These are phyloP conservation scores for Sarcoramphus papa DNA, from an alignment of 2,797 vertebrate genomes.

Conservation along the genomic window DNA sequence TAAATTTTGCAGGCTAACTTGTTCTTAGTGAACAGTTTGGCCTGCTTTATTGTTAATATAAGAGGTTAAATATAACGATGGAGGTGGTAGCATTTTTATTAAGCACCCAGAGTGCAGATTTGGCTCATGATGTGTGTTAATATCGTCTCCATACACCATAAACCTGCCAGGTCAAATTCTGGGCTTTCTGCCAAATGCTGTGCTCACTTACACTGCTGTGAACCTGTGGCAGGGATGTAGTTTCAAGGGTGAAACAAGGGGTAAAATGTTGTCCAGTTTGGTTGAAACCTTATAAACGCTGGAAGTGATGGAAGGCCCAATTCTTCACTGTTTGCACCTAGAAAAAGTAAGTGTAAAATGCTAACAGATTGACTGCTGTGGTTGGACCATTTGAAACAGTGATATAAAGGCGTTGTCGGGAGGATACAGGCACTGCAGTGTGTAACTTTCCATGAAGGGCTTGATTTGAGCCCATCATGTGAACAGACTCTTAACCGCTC, in stretches of 20 bases:
- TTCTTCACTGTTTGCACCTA: neutral
- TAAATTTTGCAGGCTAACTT: neutral
- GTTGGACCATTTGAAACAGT: neutral
- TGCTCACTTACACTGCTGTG: neutral
- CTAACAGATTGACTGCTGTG: neutral
- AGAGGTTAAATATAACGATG: neutral
- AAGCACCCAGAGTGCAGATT: neutral
- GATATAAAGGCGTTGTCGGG: neutral
- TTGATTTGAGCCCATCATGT: neutral
- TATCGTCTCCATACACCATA: neutral
- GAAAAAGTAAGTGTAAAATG: slow-evolving; percentile 23
- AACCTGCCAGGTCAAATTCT: slow-evolving; percentile 21
- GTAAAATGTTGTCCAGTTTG: neutral
- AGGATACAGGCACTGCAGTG: neutral
- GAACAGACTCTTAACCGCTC: neutral
- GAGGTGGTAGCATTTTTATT: slow-evolving; percentile 1
- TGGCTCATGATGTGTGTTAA: slow-evolving; percentile 26
- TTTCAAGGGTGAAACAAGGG: neutral
- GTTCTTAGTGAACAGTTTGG: neutral
- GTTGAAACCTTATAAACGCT: neutral
- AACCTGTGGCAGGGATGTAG: neutral
- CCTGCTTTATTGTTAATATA: neutral
- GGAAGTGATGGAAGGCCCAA: neutral
- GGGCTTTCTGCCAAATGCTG: slow-evolving; percentile 49
- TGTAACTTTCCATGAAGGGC: neutral